Base-by-base conservation (phyloP, 2,113 vertebrate genomes). In the Smithornis capensis region DNA sequence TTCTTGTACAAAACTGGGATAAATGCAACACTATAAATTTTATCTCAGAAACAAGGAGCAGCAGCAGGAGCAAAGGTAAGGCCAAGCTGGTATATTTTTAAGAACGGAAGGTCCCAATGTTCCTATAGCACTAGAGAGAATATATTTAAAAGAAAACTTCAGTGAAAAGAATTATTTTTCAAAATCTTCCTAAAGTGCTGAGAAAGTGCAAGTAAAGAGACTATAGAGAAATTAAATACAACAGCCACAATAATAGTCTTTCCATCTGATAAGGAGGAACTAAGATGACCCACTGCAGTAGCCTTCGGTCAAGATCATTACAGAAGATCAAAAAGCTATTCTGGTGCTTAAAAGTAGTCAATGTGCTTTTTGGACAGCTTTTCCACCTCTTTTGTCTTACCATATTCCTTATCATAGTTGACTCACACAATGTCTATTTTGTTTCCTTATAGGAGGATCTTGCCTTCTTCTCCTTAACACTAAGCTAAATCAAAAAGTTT, bases 141-240 rank as follows among this genome's bases (percentile, higher is more conserved):
- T 9, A 64, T 70, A 91, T 78, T 81, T 92, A 42, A 75, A 87
- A 82, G 56, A 81, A 94, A 92, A 87, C 7, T 40, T 94, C n/a
- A 71, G 19, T 63, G 49, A 85, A 94, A 87, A 78, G 15, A 14
- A 87, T 60, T 89, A 44, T 59, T 87, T 92, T 94, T 91, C 73
- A 82, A 78, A 78, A 60, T 52, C 56, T 78, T 81, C 35, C 29
- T 27, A 29, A 88, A 94, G 11, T 31, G 11, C 45, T 89, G 80
- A 86, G 64, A 74, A 80, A 80, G 50, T 57, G 55, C 55, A 94
- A 88, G 89, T 76, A 80, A 80, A 88, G 0, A 2, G 21, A 59
- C 44, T 63, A 70, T 0, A 8, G 33, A 82, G 28, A 90, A 89
- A 78, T 65, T 22, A 83, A 70, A 91, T 19, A 57, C 45, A 23